Evolutionary conservation across 2,888 invertebrate species (phyloP), one percentile per base, ranked within the genome.

Genomic region (Diaprepes abbreviatus): DNA sequence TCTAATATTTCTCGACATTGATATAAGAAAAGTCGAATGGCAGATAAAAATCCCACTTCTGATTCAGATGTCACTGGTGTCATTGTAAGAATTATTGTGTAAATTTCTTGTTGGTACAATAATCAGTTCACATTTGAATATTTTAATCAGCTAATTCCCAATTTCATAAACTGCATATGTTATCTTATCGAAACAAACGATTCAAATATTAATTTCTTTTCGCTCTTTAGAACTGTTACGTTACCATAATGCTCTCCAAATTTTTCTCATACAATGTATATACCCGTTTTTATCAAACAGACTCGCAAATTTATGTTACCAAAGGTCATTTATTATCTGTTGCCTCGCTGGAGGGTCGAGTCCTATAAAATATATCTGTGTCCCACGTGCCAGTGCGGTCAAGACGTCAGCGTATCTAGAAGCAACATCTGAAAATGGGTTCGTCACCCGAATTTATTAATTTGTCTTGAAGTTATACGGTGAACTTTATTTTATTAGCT

Each of bases 331-430:
- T 54, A 19, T 54, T 54, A 54, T 54, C 54, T 35, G 54, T 36
- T 54, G 54, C 19, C 54, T 36, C 19, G 19, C 36, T 36, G 14
- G 36, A 54, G 54, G 54, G 54, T 54, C 54, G 54, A 36, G 35
- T 54, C 36, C 54, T 19, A 33, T 35, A 54, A 54, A 45, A 60
- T 62, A 36, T 50, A 17, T 50, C 33, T 21, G 19, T 33, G 60
- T 60, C 45, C 48, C 31, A 50, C 48, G 35, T 62, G 60, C 35
- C 48, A 10, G 16, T 36, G 33, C 21, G 60, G 60, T 62, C 60
- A 62, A 48, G 60, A 62, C 35, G 50, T 62, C 60, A 62, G 35
- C 48, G 35, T 3, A 62, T 48, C 50, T 16, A 33, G 50, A 62
- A 48, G 50, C 24, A 50, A 33, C 60, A 62, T 58, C 19, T 48